These are phyloP conservation scores for Heterodera carotae DNA, from an alignment of 1,140 invertebrate species.

Conservation along the genomic window DNA sequence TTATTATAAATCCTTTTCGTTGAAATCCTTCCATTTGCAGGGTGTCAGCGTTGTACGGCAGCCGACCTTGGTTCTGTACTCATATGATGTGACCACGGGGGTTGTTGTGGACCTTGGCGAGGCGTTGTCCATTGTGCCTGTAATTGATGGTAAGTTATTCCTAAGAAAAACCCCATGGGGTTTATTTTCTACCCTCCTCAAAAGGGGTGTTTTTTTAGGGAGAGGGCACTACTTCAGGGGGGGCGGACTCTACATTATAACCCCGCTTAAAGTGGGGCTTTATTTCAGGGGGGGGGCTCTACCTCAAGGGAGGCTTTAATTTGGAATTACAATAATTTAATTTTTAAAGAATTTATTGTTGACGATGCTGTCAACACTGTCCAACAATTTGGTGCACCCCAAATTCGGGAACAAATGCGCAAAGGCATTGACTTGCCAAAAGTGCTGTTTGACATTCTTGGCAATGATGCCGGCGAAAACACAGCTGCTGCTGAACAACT, in stretches of 20 bases:
- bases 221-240: too few species aligned
- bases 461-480: slow-evolving; percentile 60
- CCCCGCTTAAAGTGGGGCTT: too few species aligned
- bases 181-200: too few species aligned
- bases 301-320: neutral
- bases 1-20: slow-evolving; percentile 67
- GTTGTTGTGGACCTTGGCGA: slow-evolving; percentile 74
- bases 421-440: slow-evolving; percentile 46
- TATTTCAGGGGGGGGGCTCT: too few species aligned
- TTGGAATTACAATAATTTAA: neutral
- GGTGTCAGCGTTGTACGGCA: slow-evolving; percentile 71
- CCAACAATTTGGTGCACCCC: slow-evolving; percentile 70
- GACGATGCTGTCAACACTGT: slow-evolving; percentile 62
- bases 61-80: slow-evolving; percentile 71
- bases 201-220: too few species aligned
- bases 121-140: slow-evolving; percentile 71
- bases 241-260: too few species aligned
- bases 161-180: too few species aligned
- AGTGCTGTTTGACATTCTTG: neutral
- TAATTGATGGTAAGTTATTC: slow-evolving; percentile 69
- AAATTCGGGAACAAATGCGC: slow-evolving; percentile 69
- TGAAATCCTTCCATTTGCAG: slow-evolving; percentile 67
- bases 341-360: slow-evolving; percentile 60
- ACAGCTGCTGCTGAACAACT: slow-evolving; percentile 66
- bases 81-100: slow-evolving; percentile 72